phyloP scores from a whole-genome alignment of 2,113 vertebrate genomes.

The Phalacrocorax aristotelis region DNA sequence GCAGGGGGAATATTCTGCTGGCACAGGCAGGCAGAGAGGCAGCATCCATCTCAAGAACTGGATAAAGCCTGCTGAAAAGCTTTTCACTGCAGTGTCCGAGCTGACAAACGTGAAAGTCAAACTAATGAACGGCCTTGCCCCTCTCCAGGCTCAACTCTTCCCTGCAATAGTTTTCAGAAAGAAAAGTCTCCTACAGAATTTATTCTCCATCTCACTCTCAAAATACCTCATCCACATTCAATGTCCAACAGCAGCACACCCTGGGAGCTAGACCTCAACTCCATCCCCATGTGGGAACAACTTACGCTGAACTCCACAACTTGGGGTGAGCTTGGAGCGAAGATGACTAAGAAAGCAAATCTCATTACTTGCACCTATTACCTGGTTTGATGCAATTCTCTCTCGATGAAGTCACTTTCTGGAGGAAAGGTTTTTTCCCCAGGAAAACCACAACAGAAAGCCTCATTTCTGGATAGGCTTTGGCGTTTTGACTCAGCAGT shows the following conservation, averaged over 20 bases:
- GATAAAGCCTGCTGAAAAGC: neutral
- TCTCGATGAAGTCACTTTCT: slow-evolving; percentile 41
- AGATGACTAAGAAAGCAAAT: neutral
- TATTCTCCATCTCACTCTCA: neutral
- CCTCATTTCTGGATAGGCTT: neutral
- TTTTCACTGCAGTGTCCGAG: neutral
- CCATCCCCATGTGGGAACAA: neutral
- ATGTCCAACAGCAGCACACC: neutral
- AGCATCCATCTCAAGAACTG: neutral
- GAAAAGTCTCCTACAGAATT: neutral
- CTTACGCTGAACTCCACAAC: neutral
- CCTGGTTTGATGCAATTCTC: slow-evolving; percentile 28
- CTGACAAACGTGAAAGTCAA: neutral
- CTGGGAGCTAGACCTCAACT: neutral
- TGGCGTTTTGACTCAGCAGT: slow-evolving; percentile 48
- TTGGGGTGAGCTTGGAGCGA: neutral
- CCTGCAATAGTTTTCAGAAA: neutral
- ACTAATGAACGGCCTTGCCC: rapidly evolving
- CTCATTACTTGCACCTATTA: slow-evolving; percentile 6
- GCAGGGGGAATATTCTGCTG: neutral
- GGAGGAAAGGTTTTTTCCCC: slow-evolving; percentile 34
- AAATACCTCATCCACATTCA: too few relatives aligned
- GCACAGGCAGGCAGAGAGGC: neutral
- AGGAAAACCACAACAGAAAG: slow-evolving; percentile 60
- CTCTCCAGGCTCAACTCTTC: neutral